Base-by-base conservation (phyloP, 1,140 invertebrate species). In the Conus ventricosus region DNA sequence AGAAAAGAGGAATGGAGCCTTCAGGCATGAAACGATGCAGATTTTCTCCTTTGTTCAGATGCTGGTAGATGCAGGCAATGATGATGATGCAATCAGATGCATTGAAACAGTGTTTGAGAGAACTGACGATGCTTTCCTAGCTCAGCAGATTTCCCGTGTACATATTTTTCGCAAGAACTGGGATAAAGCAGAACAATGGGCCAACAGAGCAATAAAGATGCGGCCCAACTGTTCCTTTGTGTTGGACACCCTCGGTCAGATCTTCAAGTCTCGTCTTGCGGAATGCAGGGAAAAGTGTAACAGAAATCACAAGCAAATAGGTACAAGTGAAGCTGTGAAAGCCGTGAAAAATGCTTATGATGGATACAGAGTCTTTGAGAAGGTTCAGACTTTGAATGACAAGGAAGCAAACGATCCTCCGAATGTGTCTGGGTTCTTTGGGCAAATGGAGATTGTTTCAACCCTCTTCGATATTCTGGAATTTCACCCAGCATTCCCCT, bases 161-260 rank as follows among this genome's bases (percentile, higher is more conserved):
- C 90, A 89, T 67, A 91, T 92, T 23, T 67, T 84, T 53, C 63
- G 39, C 71, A 84, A 88, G 75, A 91, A 93, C 54, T 92, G 91
- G 91, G 87, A 85, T 76, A 55, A 87, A 39, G 91, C 92, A 27
- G 63, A 87, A 1, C 54, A 89, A 57, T 92, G 89, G 87, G 90
- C 91, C 51, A 84, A 89, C 57, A 78, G 53, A 53, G 89, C 89
- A 57, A 90, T 88, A 25, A 15, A 88, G 17, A 88, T 71, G 55
- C 89, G 85, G 60, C 91, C 90, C 11, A 67, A 91, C 10, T 92
- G 91, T 63, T 93, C 92, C 0, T 93, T 87, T 53, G 54, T 93
- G 11, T 91, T 89, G 91, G 92, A 93, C 84, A 93, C 92, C 0
- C 90, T 86, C 85, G 91, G 91, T 15, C 90, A 91, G 80, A 89